These are phyloP conservation scores for Halyomorpha halys DNA, from an alignment of 1,140 invertebrate genomes.

Conservation along the genomic window DNA sequence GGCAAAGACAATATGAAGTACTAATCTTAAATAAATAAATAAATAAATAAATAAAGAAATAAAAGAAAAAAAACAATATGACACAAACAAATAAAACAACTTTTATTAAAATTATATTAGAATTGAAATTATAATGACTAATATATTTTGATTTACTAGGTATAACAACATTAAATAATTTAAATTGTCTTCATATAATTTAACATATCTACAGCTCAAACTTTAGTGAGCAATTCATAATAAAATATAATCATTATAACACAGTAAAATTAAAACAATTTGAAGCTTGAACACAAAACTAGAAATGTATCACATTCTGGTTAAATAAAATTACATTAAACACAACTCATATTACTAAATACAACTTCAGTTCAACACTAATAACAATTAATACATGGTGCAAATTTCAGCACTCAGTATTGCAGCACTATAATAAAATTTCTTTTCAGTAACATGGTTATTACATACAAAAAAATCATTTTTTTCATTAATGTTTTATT, in stretches of 20 bases:
- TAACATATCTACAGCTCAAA: slow-evolving; percentile 29
- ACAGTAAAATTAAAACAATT: slow-evolving; percentile 29
- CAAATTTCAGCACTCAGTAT: background rate
- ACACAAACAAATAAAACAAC: slow-evolving; percentile 22
- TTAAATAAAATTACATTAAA: slow-evolving; percentile 31
- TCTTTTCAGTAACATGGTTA: background rate
- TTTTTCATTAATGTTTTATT: background rate
- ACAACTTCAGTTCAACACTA: slow-evolving; percentile 27
- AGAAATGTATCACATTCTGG: slow-evolving; percentile 32
- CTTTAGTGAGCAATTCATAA: slow-evolving; percentile 26
- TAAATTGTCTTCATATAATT: slow-evolving; percentile 26
- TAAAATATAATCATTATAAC: slow-evolving; percentile 28
- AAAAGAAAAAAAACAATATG: slow-evolving; percentile 21
- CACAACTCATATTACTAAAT: slow-evolving; percentile 29
- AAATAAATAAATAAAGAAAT: no score
- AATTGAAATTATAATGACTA: slow-evolving; percentile 25
- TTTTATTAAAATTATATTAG: slow-evolving; percentile 21
- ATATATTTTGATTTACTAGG: slow-evolving; percentile 23
- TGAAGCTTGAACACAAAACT: slow-evolving; percentile 29
- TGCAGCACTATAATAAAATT: background rate
- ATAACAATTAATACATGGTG: slow-evolving; percentile 20
- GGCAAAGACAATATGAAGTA: background rate
- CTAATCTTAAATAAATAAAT: slow-evolving; percentile 19
- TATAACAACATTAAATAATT: slow-evolving; percentile 27
- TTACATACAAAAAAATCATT: background rate